Base-by-base conservation (phyloP, 1,140 invertebrate species). In the Drosophila repletoides region DNA sequence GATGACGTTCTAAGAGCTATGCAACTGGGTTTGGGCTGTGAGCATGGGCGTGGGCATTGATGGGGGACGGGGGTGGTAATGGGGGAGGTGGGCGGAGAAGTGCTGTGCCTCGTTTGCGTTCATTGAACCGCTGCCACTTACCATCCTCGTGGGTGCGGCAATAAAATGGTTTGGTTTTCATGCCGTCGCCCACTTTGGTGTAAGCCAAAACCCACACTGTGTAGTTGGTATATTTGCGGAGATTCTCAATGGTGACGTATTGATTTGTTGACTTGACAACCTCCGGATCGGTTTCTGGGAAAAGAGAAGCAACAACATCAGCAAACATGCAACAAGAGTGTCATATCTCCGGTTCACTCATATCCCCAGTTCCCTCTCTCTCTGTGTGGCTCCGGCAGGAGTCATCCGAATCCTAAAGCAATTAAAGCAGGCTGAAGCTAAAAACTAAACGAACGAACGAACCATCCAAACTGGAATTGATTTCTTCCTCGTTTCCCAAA, bases 61-160 rank as follows among this genome's bases (percentile, higher is more conserved):
- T 33, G 21, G 41, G 41, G 48, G 5, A 21, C 7, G 17, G 22
- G 26, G 19, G 43, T 10, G 33, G n/a, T n/a, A n/a, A n/a, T 4
- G 12, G 5, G 5, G 41, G 19, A 3, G 10, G 2, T 28, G 29
- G 24, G 24, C 7, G 19, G 40, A 19, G 7, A 19, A n/a, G 36
- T 31, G 36, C 71, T 52, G 59, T 58, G 81, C 77, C 77, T 72
- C 77, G 77, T 72, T 79, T 72, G 81, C 72, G 81, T 86, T 86
- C 80, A 86, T 86, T 86, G 80, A 86, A 86, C 80, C 72, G 61
- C 49, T 28, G 72, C 56, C 81, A 87, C 83, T 91, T 92, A 97
- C 96, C 94, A 91, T 98, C 97, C 92, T 98, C 96, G 75, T 97
- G 94, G 12, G 98, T 98, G 63, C 95, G 94, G 83, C 97, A 97